phyloP scores from a whole-genome alignment of 2,888 invertebrate genomes.

The Dynastes tityus region DNA sequence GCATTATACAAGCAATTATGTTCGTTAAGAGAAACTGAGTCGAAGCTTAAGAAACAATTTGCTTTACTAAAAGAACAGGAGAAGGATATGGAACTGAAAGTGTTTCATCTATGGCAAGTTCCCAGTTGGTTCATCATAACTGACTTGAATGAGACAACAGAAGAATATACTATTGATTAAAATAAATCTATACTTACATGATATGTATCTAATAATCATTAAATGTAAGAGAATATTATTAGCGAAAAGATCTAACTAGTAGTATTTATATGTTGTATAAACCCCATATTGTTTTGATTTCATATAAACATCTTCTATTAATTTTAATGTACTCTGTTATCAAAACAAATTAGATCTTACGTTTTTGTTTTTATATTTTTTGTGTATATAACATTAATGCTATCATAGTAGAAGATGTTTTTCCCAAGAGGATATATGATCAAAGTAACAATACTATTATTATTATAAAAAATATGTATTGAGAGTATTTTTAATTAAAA shows the following conservation, averaged over 20 bases:
- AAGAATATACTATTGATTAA: slow-evolving; percentile 49
- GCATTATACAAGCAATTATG: slow-evolving; percentile 65
- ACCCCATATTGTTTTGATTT: not conserved
- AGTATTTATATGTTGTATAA: slow-evolving; percentile 38
- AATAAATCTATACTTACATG: slow-evolving; percentile 6
- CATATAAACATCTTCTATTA: not conserved
- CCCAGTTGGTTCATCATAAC: slow-evolving; percentile 68
- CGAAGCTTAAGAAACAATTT: slow-evolving; percentile 64
- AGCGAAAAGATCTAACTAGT: slow-evolving; percentile 9
- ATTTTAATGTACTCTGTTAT: slow-evolving; percentile 25
- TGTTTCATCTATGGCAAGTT: slow-evolving; percentile 68
- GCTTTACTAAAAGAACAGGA: slow-evolving; percentile 63
- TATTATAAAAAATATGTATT: slow-evolving; percentile 32
- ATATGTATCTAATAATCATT: slow-evolving; percentile 13
- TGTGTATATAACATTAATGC: slow-evolving; percentile 27
- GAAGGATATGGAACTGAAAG: slow-evolving; percentile 63
- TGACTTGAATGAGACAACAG: slow-evolving; percentile 49
- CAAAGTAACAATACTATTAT: slow-evolving; percentile 13
- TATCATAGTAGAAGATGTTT: slow-evolving; percentile 18
- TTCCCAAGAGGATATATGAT: not conserved
- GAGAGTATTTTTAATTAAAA: slow-evolving; percentile 49
- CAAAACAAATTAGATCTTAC: not conserved
- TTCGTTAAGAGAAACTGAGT: slow-evolving; percentile 65
- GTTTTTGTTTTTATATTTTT: slow-evolving; percentile 23
- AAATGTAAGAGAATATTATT: slow-evolving; percentile 1